A percentile compares a stretch with the other conserved stretches of the same genome.
Evolutionary conservation across 1,140 invertebrate species (phyloP).

Genomic region (Gonioctena quinquepunctata): DNA sequence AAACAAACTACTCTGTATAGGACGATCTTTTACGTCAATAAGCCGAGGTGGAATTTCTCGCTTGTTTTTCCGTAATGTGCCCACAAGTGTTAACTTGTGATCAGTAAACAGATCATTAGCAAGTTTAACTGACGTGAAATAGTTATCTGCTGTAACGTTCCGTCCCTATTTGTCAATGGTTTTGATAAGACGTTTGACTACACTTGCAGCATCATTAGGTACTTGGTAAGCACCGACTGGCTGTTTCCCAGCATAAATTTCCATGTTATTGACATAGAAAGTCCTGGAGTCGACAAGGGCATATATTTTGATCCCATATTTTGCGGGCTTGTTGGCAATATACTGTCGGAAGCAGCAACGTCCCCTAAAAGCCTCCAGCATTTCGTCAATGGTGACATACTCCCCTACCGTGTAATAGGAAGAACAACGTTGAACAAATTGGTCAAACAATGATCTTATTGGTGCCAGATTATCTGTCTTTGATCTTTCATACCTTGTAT

Average conservation of each 20-base stretch:
- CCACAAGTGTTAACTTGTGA: not conserved
- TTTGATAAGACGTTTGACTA: slow-evolving; percentile 42
- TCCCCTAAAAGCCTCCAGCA: slow-evolving; percentile 51
- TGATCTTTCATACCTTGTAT: slow-evolving; percentile 44
- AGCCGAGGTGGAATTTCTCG: not conserved
- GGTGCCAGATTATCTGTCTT: slow-evolving; percentile 41
- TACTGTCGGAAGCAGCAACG: slow-evolving; percentile 52
- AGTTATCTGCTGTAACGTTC: slow-evolving; percentile 2
- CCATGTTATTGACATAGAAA: slow-evolving; percentile 31
- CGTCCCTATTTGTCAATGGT: not conserved
- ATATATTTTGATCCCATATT: slow-evolving; percentile 9
- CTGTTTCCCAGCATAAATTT: slow-evolving; percentile 51
- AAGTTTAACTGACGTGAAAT: not conserved
- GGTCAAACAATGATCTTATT: slow-evolving; percentile 6
- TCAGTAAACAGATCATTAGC: not conserved
- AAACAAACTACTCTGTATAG: slow-evolving; percentile 6
- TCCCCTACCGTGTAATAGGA: not conserved
- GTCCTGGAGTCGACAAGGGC: not conserved
- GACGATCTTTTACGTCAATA: not conserved
- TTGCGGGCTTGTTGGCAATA: slow-evolving; percentile 15
- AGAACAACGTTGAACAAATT: not conserved
- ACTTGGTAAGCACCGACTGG: slow-evolving; percentile 44
- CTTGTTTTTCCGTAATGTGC: slow-evolving; percentile 1
- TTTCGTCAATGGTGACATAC: slow-evolving; percentile 45
- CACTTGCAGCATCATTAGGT: slow-evolving; percentile 37